Evolutionary conservation across 2,888 invertebrate species (phyloP), one percentile per base, ranked within the genome.

Genomic region (Aproaerema taeniolella): DNA sequence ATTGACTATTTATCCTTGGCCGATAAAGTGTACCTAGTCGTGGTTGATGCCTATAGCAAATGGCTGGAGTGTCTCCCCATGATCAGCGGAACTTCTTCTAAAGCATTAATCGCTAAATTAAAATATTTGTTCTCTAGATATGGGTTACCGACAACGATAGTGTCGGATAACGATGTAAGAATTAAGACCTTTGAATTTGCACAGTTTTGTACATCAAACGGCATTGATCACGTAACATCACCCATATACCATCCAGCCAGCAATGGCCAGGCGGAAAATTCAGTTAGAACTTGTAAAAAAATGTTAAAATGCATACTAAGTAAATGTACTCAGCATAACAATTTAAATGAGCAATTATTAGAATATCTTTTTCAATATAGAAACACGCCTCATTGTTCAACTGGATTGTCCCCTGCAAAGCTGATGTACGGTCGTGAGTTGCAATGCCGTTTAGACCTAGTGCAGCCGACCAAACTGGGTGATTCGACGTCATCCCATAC

Each of bases 321-420:
- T 6, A 7, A 20, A n/a, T n/a, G n/a, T n/a, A n/a, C n/a, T n/a
- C n/a, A n/a, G n/a, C n/a, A n/a, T n/a, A n/a, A n/a, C n/a, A n/a
- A n/a, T n/a, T n/a, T n/a, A n/a, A n/a, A n/a, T n/a, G n/a, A n/a
- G n/a, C n/a, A 26, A n/a, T 26, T 26, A n/a, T n/a, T 9, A n/a
- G 8, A 26, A n/a, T 26, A 9, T 38, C 8, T 56, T n/a, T 47
- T 54, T 30, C 51, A 51, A 31, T 52, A 50, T 41, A 17, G 52
- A 6, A 54, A 52, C 25, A 52, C 50, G 2, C 10, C 38, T 1
- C 45, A 53, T 17, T 14, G 38, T 10, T 39, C 45, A 10, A 53
- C 52, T 2, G 46, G 39, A 0, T 24, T 11, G 4, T 48, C 48
- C 1, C 52, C 55, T 9, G 47, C 53, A 6, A 20, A 49, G 26